Conservation (phyloP, 2,113 vertebrate genomes). For the Oreochromis tanganicae region DNA sequence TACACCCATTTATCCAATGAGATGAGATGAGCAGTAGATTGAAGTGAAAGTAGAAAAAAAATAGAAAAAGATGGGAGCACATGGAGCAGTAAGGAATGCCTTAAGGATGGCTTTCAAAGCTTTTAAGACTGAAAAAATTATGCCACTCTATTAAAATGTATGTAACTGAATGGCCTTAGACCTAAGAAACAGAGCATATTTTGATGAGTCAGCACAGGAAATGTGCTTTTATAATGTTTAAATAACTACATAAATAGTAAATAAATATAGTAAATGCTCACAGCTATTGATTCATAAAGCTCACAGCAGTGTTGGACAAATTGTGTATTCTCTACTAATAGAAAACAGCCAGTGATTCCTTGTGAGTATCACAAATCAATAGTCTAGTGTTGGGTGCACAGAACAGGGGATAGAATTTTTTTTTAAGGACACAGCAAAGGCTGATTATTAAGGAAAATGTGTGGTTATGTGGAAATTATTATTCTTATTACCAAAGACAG, state of each 20-base stretch:
- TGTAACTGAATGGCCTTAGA: neutral
- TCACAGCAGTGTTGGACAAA: neutral
- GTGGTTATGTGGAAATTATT: neutral
- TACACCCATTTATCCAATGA: neutral
- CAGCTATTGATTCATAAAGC: neutral
- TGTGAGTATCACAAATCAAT: neutral
- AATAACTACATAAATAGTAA: neutral
- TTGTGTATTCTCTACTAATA: neutral
- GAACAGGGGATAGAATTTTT: neutral
- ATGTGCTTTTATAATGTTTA: neutral
- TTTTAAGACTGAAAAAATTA: conserved; percentile 11
- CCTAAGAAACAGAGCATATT: neutral
- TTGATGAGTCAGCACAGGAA: neutral
- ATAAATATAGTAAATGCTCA: neutral
- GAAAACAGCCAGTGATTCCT: neutral
- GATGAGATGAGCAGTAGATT: neutral
- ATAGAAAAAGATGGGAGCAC: neutral
- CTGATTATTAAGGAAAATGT: neutral
- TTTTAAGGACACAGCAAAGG: neutral
- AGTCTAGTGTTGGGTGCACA: neutral
- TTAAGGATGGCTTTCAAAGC: conserved; percentile 25
- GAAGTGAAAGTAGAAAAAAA: neutral
- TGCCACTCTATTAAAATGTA: conserved; percentile 14
- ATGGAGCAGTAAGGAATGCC: neutral
- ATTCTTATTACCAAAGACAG: conserved; percentile 76